Evolutionary conservation across 2,797 vertebrate species (phyloP).

Genomic region (Argyrosomus regius): DNA sequence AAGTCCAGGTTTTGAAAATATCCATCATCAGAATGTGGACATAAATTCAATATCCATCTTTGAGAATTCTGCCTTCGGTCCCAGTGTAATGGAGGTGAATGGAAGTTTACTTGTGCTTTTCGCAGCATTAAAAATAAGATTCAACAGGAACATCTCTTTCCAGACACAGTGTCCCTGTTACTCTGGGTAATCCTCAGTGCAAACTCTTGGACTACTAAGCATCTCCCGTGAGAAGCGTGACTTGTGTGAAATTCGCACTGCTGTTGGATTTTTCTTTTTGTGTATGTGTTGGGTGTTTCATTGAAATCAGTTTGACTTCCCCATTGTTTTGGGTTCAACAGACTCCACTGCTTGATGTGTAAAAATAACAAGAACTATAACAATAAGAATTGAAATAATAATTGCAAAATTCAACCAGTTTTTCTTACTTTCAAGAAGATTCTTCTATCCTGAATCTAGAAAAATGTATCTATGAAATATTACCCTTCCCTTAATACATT

Average conservation of each 20-base stretch:
- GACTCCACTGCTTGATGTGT: neutral
- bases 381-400: no score
- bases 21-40: no score
- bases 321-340: neutral
- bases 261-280: neutral
- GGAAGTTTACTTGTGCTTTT: constrained; percentile 16
- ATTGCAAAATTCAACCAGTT: neutral
- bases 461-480: neutral
- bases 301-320: neutral
- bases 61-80: constrained; percentile 3
- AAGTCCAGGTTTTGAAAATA: constrained; percentile 11
- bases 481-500: neutral
- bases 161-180: constrained; percentile 19
- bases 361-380: no score
- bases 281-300: neutral
- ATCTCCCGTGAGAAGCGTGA: neutral
- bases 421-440: neutral
- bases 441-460: neutral
- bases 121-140: constrained; percentile 38
- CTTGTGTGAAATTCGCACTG: no score
- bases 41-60: neutral
- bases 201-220: constrained; percentile 10
- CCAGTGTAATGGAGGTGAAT: constrained; percentile 10
- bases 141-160: constrained; percentile 26
- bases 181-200: constrained; percentile 7